phyloP scores from a whole-genome alignment of 2,888 invertebrate genomes.

The Tinea pellionella region DNA sequence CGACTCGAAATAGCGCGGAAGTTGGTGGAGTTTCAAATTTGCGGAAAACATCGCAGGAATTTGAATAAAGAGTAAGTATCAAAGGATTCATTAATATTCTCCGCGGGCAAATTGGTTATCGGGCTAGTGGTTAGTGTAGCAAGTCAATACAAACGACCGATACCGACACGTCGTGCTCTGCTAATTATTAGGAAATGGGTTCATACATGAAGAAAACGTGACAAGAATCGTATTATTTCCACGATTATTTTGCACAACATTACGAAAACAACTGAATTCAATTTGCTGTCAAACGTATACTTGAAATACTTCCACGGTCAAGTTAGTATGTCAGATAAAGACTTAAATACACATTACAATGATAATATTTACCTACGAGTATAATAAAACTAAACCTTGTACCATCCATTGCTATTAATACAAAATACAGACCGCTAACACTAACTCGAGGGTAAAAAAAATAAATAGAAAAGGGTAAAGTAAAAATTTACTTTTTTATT shows the following conservation, averaged over 20 bases:
- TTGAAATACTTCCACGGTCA: not conserved
- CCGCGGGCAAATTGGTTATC: not conserved
- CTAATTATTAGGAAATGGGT: slow-evolving; percentile 8
- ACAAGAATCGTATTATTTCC: not conserved
- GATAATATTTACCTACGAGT: no score
- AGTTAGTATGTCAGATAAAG: not conserved
- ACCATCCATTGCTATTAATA: no score
- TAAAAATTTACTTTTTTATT: no score
- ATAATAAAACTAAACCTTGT: no score
- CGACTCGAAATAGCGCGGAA: not conserved
- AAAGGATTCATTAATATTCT: slow-evolving; percentile 4
- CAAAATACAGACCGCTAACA: no score
- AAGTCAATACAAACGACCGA: not conserved
- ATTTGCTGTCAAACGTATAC: not conserved
- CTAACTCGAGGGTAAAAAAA: no score
- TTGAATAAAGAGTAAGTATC: not conserved
- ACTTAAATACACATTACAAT: not conserved
- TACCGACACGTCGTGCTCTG: slow-evolving; percentile 1
- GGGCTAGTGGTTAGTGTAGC: not conserved
- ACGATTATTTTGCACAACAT: not conserved
- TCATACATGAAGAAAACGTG: slow-evolving; percentile 5
- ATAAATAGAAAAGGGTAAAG: no score
- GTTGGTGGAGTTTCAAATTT: not conserved
- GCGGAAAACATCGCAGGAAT: not conserved
- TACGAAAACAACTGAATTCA: not conserved